phyloP scores from a whole-genome alignment of 2,113 vertebrate species.

The Ailurus styani region DNA sequence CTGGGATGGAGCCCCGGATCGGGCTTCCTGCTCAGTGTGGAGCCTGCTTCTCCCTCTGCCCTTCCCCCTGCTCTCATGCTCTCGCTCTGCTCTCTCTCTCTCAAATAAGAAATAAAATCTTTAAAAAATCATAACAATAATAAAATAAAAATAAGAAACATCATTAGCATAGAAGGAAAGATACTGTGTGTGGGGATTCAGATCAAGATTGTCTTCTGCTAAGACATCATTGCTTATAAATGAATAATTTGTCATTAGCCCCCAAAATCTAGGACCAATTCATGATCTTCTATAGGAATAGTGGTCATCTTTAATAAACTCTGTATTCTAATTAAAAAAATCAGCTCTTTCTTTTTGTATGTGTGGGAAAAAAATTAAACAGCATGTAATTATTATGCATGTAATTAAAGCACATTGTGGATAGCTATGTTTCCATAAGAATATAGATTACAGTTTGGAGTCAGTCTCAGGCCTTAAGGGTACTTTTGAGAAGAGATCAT shows the following conservation, averaged over 20 bases:
- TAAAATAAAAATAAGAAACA: background rate
- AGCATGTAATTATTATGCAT: background rate
- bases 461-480: background rate
- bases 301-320: conserved; percentile 1
- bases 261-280: background rate
- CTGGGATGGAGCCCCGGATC: no score
- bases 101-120: background rate
- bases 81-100: no score
- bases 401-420: background rate
- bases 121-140: background rate
- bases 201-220: background rate
- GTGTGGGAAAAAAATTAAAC: background rate
- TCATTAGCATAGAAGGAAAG: background rate
- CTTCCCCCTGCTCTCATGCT: no score
- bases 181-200: background rate
- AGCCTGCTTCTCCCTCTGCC: no score
- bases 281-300: background rate
- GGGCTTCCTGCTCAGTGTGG: no score
- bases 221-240: background rate
- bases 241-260: conserved; percentile 16
- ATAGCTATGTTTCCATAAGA: background rate
- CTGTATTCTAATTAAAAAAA: background rate
- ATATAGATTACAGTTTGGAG: background rate
- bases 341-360: background rate
- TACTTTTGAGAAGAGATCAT: background rate